Evolutionary conservation across 1,140 invertebrate species (phyloP), one percentile per base, ranked within the genome.

Genomic region (Drosophila murphyi): DNA sequence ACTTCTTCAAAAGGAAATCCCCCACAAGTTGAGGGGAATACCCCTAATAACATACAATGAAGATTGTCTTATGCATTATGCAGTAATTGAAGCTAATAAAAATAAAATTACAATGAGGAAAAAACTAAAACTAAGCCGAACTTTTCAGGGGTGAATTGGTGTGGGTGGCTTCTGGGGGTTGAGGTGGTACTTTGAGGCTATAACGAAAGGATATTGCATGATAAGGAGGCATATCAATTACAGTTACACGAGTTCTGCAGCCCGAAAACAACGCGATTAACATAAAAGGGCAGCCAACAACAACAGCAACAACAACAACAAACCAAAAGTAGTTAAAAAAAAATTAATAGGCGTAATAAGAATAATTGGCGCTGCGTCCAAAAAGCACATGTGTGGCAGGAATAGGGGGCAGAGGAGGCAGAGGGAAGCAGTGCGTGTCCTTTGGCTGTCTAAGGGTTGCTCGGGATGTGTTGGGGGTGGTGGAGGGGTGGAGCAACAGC

Each of bases 151-250:
- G 5, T 37, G 61, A 20, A 1, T 20, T 20, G 20, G 20, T 20
- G 20, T 20, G 20, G 20, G 20, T 20, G 20, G 20, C 20, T 20
- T 20, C 20, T 20, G 31, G 7, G 63, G 52, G 50, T 39, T 6
- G 55, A 34, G 39, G 39, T n/a, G 2, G 39, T 43, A 43, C 39
- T 43, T 43, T n/a, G n/a, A n/a, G 39, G 39, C 39, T 43, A 43
- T 43, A 43, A 43, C n/a, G 39, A 79, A 73, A 74, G 80, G 86
- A 85, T 43, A 43, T 80, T 91, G 86, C 86, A 90, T 90, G 86
- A 87, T 90, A 88, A 87, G 79, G 65, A 80, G 52, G 76, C 86
- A 90, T 90, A 90, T 90, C 86, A 90, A 90, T 90, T 90, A 90
- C 87, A 85, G 75, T 90, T 90, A 90, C 86, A 90, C 73, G 88